Evolutionary conservation across 2,888 invertebrate genomes (phyloP).

Genomic region (Papilio elwesi): DNA sequence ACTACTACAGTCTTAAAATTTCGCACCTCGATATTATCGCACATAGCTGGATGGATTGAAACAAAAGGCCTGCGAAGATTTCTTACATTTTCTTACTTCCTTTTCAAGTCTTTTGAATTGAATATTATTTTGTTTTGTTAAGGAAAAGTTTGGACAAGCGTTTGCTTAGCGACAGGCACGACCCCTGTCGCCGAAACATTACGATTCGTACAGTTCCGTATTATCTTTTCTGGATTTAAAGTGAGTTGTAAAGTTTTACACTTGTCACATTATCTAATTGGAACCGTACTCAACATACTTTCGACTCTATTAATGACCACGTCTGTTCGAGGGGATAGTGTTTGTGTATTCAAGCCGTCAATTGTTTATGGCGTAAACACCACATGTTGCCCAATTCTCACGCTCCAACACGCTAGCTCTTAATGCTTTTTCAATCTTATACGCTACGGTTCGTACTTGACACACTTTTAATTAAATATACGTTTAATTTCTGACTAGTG

Average conservation of each 20-base stretch:
- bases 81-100: too few species aligned
- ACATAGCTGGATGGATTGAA: not conserved
- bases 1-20: not conserved
- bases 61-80: too few species aligned
- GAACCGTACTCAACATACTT: not conserved
- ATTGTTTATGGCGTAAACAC: constrained; percentile 32
- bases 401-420: constrained; percentile 2
- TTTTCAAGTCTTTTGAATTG: too few species aligned
- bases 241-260: too few species aligned
- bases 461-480: constrained; percentile 1
- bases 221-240: too few species aligned
- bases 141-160: too few species aligned
- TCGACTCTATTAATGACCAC: not conserved
- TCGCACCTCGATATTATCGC: too few species aligned
- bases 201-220: too few species aligned
- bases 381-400: constrained; percentile 37
- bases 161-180: too few species aligned
- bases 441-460: not conserved
- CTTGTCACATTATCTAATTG: too few species aligned
- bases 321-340: not conserved
- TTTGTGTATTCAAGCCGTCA: constrained; percentile 31
- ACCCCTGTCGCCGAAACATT: too few species aligned
- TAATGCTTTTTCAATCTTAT: constrained; percentile 14
- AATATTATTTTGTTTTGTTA: too few species aligned
- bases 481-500: not conserved